phyloP scores from a whole-genome alignment of 2,888 invertebrate species.

The Heteromurus nitidus region DNA sequence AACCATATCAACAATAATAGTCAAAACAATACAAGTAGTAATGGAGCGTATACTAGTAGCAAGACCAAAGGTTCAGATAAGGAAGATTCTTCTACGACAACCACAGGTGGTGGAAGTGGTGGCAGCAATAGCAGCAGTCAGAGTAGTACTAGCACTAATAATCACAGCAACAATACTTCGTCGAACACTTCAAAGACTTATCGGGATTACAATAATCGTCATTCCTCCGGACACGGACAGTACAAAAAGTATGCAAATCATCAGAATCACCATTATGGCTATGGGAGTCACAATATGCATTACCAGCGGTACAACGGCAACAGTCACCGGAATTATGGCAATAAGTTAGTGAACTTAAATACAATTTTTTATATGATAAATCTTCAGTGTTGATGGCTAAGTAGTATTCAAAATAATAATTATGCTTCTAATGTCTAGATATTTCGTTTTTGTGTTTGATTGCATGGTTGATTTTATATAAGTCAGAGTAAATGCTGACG shows the following conservation, averaged over 20 bases:
- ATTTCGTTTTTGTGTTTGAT: too few species aligned
- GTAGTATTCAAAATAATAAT: too few species aligned
- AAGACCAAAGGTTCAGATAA: constrained; percentile 24
- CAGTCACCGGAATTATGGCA: constrained; percentile 60
- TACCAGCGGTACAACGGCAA: constrained; percentile 56
- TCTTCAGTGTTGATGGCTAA: too few species aligned
- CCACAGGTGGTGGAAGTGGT: constrained; percentile 9
- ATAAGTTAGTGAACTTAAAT: constrained; percentile 54
- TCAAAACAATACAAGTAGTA: constrained; percentile 24
- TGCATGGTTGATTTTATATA: too few species aligned
- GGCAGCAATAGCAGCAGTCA: constrained; percentile 1
- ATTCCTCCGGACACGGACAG: constrained; percentile 43
- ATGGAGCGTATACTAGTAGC: constrained; percentile 23
- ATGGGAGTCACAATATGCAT: constrained; percentile 40
- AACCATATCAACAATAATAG: constrained; percentile 54
- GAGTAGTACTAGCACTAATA: constrained; percentile 11
- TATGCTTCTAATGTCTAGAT: too few species aligned
- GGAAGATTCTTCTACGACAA: constrained; percentile 6
- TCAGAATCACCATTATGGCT: constrained; percentile 49
- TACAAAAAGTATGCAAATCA: constrained; percentile 51
- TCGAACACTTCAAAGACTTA: constrained; percentile 39
- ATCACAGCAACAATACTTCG: constrained; percentile 22
- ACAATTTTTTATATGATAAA: constrained; percentile 6
- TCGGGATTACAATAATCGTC: constrained; percentile 49
- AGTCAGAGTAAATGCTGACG: too few species aligned